A percentile compares a stretch with the other conserved stretches of the same genome.
Evolutionary conservation across 2,113 vertebrate species (phyloP).

Genomic region (Neotoma lepida): DNA sequence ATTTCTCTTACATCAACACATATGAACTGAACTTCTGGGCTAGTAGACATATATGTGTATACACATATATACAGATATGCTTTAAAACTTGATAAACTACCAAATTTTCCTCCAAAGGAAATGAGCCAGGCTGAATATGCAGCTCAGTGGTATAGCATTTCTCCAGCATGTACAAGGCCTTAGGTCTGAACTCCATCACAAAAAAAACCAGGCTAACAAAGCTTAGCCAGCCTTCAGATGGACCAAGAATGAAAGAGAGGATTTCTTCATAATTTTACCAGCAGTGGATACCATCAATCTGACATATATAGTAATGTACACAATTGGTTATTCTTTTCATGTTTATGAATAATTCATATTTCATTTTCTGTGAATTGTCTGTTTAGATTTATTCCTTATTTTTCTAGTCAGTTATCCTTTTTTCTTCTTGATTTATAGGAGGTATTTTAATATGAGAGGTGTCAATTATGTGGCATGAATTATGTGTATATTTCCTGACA

Average conservation of each 20-base stretch:
- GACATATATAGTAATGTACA: background rate
- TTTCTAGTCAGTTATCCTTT: conserved; percentile 19
- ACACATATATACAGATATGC: background rate
- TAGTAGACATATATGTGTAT: background rate
- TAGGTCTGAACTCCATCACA: background rate
- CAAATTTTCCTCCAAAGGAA: conserved; percentile 42
- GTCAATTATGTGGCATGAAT: conserved; percentile 29
- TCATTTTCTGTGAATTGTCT: conserved; percentile 39
- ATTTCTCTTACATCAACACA: conserved; percentile 43
- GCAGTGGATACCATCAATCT: background rate
- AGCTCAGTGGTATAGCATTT: background rate
- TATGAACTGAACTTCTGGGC: conserved; percentile 6
- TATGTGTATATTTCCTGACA: conserved; percentile 32
- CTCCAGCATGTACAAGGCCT: background rate
- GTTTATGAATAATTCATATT: conserved; percentile 46
- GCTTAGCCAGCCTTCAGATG: background rate
- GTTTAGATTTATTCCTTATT: conserved; percentile 22
- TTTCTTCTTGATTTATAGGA: conserved; percentile 26
- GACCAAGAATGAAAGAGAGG: background rate
- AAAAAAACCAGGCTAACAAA: background rate
- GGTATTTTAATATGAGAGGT: background rate
- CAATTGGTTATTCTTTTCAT: conserved; percentile 46
- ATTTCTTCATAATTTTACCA: background rate
- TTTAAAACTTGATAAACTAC: conserved; percentile 17
- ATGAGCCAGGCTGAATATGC: background rate